Conservation (phyloP, 2,797 vertebrate species). For the Trematomus bernacchii region DNA sequence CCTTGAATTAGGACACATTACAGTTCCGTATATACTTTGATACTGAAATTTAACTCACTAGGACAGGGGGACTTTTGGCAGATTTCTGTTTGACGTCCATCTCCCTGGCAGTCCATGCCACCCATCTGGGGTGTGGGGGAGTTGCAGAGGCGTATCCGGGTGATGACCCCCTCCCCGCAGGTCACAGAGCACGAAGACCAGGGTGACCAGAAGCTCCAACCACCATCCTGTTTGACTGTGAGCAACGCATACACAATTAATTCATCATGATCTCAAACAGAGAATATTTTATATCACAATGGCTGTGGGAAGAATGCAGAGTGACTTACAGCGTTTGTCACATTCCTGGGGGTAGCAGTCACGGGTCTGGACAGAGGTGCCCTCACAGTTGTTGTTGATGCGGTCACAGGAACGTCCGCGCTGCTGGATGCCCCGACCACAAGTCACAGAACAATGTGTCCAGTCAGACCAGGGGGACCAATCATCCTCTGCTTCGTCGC, state of each 20-base stretch:
- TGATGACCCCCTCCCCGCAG: conserved; percentile 94
- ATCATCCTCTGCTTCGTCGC: conserved; percentile 89
- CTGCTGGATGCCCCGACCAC: conserved; percentile 97
- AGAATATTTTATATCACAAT: conserved; percentile 30
- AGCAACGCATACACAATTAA: conserved; percentile 49
- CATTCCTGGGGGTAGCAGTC: conserved; percentile 97
- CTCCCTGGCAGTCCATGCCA: conserved; percentile 92
- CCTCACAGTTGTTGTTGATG: conserved; percentile 97
- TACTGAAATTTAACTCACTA: conserved; percentile 84
- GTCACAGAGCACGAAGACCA: conserved; percentile 99
- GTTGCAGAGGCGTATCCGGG: conserved; percentile 98
- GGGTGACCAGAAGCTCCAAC: conserved; percentile 99
- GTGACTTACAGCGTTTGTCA: conserved; percentile 96
- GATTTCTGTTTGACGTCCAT: conserved; percentile 93
- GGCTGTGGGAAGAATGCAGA: conserved; percentile 8
- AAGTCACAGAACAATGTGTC: conserved; percentile 96
- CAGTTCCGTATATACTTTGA: neutral
- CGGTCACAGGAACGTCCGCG: conserved; percentile 98
- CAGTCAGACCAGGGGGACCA: conserved; percentile 99
- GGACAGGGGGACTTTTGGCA: conserved; percentile 93
- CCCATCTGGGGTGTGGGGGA: conserved; percentile 98
- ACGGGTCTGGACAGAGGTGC: conserved; percentile 97
- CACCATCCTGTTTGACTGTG: conserved; percentile 97
- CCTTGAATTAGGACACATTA: neutral
- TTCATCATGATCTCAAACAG: conserved; percentile 15